Evolutionary conservation across 2,888 invertebrate species (phyloP).

Genomic region (Sympetrum striolatum): DNA sequence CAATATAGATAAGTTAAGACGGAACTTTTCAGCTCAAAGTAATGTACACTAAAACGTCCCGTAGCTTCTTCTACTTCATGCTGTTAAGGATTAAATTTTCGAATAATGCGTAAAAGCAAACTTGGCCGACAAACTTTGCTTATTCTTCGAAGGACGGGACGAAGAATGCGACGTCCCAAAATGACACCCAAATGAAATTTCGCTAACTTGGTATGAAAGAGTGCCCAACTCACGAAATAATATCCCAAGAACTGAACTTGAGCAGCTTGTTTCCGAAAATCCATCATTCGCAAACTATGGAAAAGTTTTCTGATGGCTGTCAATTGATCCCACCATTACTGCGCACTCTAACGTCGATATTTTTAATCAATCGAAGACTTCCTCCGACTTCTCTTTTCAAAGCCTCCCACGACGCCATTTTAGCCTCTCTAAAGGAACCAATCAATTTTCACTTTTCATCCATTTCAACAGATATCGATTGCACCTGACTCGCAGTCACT

Average conservation of each 20-base stretch:
- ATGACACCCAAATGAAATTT: neutral
- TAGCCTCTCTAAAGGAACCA: neutral
- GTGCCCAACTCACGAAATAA: neutral
- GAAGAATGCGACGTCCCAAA: neutral
- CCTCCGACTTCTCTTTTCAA: neutral
- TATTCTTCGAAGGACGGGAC: neutral
- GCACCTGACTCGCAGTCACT: too few relatives aligned
- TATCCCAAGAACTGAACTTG: neutral
- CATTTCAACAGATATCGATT: neutral
- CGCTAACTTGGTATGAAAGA: neutral
- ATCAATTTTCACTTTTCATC: neutral
- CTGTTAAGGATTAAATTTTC: too few relatives aligned
- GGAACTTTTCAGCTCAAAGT: too few relatives aligned
- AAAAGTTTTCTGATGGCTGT: constrained; percentile 5
- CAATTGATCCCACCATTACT: neutral
- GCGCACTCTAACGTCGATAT: constrained; percentile 3
- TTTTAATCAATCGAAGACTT: constrained; percentile 9
- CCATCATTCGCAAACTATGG: neutral
- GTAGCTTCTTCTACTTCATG: too few relatives aligned
- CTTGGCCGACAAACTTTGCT: too few relatives aligned
- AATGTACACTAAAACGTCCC: too few relatives aligned
- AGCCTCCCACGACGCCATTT: neutral
- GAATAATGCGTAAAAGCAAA: too few relatives aligned
- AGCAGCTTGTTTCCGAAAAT: neutral
- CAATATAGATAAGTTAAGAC: too few relatives aligned